Conservation (phyloP, 2,113 vertebrate species). For the Thalassoma bifasciatum region DNA sequence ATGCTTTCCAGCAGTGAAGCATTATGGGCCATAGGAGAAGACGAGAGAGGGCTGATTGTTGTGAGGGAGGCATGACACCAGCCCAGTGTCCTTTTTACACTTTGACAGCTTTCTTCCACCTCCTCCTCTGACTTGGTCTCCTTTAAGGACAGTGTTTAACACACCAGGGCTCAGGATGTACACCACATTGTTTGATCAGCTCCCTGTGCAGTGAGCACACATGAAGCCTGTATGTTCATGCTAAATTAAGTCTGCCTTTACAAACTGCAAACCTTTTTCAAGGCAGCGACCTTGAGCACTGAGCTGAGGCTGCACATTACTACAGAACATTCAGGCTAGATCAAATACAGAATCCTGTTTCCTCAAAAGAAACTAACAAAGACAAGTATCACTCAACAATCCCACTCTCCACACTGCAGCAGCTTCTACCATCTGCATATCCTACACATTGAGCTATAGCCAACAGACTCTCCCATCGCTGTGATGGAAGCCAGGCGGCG, state of each 20-base stretch:
- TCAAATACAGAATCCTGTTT: conserved; percentile 4
- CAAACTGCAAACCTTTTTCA: conserved; percentile 28
- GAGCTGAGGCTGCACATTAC: conserved; percentile 1
- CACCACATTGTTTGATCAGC: conserved; percentile 32
- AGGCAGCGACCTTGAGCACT: conserved; percentile 18
- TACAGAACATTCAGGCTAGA: not conserved
- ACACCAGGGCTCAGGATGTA: conserved; percentile 34
- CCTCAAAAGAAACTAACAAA: conserved; percentile 20
- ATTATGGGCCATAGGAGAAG: conserved; percentile 64
- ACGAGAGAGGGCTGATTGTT: conserved; percentile 68
- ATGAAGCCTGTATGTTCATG: conserved; percentile 24
- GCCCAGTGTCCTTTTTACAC: conserved; percentile 63
- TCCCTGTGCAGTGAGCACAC: conserved; percentile 34
- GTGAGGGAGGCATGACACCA: conserved; percentile 49
- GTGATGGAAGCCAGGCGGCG: conserved; percentile 77
- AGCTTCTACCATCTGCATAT: conserved; percentile 34
- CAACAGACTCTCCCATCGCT: conserved; percentile 16
- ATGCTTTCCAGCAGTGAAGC: conserved; percentile 68
- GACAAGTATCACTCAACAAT: conserved; percentile 15
- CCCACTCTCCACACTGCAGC: not conserved
- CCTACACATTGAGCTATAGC: conserved; percentile 30
- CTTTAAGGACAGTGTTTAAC: conserved; percentile 47
- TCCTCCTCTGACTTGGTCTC: conserved; percentile 44
- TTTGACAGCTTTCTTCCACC: conserved; percentile 65
- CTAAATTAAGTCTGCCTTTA: conserved; percentile 44